A percentile compares a stretch with the other conserved stretches of the same genome.
These are phyloP conservation scores for Plestiodon gilberti DNA, from an alignment of 2,113 vertebrate genomes.

Conservation along the genomic window DNA sequence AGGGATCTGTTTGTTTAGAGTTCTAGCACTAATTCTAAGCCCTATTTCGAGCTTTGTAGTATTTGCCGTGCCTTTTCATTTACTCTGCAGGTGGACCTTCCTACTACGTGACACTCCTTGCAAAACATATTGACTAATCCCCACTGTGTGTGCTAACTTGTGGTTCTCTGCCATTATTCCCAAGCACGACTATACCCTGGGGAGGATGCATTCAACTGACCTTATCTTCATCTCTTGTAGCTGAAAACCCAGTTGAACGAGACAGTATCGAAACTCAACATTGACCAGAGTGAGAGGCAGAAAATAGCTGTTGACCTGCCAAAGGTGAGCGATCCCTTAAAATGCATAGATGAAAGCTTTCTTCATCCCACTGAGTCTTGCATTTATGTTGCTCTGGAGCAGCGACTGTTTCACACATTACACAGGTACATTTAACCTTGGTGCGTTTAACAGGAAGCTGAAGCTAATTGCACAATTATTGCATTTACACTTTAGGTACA, in stretches of 20 bases:
- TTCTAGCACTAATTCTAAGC: slow-evolving; percentile 28
- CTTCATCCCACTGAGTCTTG: background rate
- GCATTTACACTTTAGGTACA: too few species aligned
- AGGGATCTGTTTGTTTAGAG: fast-evolving
- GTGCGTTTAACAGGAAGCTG: too few species aligned
- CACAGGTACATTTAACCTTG: too few species aligned
- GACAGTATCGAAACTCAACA: slow-evolving; percentile 88
- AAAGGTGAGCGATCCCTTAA: slow-evolving; percentile 80
- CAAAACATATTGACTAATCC: slow-evolving; percentile 65
- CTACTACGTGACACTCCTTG: slow-evolving; percentile 59
- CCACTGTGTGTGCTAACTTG: slow-evolving; percentile 46
- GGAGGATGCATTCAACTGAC: background rate
- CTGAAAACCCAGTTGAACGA: slow-evolving; percentile 91
- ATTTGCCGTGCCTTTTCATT: slow-evolving; percentile 54
- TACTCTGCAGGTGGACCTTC: slow-evolving; percentile 63
- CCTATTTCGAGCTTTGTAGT: slow-evolving; percentile 46
- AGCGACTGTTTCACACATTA: too few species aligned
- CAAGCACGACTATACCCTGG: slow-evolving; percentile 38
- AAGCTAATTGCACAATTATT: too few species aligned
- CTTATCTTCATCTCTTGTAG: slow-evolving; percentile 76
- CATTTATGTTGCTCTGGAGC: too few species aligned
- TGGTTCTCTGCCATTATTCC: slow-evolving; percentile 21
- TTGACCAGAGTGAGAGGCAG: slow-evolving; percentile 88
- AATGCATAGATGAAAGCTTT: background rate
- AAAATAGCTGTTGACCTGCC: slow-evolving; percentile 89